A percentile compares a stretch with the other conserved stretches of the same genome.
Conservation (phyloP, 2,113 vertebrate species). For the Chlamydotis undulata region DNA sequence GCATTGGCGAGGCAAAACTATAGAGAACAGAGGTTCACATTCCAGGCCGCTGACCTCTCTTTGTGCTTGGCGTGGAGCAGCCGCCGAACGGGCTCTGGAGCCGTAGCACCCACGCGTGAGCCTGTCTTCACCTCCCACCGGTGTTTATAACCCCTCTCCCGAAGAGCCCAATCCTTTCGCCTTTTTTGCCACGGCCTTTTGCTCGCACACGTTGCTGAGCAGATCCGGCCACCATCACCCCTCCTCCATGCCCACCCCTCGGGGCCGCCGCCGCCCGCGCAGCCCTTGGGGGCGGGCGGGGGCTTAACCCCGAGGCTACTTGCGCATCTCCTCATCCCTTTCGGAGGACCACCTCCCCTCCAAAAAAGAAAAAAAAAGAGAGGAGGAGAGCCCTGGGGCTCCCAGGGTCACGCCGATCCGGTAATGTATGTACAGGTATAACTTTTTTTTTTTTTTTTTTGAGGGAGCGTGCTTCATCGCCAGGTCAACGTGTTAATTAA, state of each 20-base stretch:
- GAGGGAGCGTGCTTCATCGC: neutral
- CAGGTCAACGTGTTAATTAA: slow-evolving; percentile 75
- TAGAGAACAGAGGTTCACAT: neutral
- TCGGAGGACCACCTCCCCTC: neutral
- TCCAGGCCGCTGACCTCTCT: neutral
- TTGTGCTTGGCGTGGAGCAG: neutral
- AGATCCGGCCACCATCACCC: neutral
- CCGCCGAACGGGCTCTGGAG: neutral
- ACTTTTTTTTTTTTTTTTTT: too few species aligned
- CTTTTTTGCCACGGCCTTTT: neutral
- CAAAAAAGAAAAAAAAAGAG: neutral
- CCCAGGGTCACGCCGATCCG: neutral
- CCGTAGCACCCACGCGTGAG: neutral
- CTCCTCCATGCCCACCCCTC: too few species aligned
- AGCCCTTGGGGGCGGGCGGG: too few species aligned
- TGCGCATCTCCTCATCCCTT: neutral
- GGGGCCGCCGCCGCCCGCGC: neutral
- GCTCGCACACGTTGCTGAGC: neutral
- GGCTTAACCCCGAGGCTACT: neutral
- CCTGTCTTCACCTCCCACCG: too few species aligned
- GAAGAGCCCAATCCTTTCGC: neutral
- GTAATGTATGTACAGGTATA: neutral
- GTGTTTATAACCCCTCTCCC: neutral
- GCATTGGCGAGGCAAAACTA: neutral
- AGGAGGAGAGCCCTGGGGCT: neutral